Conservation (phyloP, 2,113 vertebrate genomes). For the Salminus brasiliensis region DNA sequence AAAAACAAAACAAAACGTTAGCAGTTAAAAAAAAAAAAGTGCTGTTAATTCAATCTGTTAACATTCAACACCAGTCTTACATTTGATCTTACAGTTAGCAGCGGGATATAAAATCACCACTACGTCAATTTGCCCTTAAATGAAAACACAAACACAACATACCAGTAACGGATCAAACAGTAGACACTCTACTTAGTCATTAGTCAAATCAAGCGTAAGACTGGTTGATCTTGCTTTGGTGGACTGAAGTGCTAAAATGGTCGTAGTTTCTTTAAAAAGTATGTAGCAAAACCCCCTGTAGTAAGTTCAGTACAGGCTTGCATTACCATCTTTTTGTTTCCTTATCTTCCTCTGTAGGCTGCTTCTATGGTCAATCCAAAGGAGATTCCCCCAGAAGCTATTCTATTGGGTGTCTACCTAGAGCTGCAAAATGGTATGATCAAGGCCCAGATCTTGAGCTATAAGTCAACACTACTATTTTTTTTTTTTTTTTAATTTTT, state of each 20-base stretch:
- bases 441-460: not conserved
- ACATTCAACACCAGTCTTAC: too few relatives aligned
- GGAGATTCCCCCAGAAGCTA: constrained; percentile 96
- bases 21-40: too few relatives aligned
- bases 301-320: not conserved
- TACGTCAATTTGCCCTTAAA: too few relatives aligned
- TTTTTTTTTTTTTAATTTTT: too few relatives aligned
- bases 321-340: constrained; percentile 47
- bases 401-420: constrained; percentile 93
- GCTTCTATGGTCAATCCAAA: constrained; percentile 92
- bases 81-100: too few relatives aligned
- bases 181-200: not conserved
- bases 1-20: too few relatives aligned
- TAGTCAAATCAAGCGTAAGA: not conserved
- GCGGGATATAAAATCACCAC: too few relatives aligned
- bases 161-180: not conserved
- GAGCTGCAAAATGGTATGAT: constrained; percentile 92
- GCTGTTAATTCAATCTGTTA: too few relatives aligned
- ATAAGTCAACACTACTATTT: not conserved
- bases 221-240: too few relatives aligned
- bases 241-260: not conserved
- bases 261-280: not conserved
- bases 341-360: constrained; percentile 75
- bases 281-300: not conserved
- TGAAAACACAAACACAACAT: too few relatives aligned